Base-by-base conservation (phyloP, 2,113 vertebrate genomes). In the Paracanthobrama guichenoti region DNA sequence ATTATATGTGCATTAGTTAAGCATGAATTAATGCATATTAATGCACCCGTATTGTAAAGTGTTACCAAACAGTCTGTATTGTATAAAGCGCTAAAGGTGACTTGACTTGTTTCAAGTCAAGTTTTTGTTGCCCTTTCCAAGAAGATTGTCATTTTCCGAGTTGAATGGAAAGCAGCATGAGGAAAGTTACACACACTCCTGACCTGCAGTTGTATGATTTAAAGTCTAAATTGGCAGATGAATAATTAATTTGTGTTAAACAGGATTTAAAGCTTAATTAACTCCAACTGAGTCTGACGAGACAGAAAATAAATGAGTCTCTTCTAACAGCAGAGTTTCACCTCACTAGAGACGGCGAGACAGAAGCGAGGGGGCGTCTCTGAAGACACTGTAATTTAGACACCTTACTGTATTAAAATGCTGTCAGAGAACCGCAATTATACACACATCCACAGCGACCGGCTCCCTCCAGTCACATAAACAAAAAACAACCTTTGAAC, bases 261-360 rank as follows among this genome's bases (percentile, higher is more conserved):
- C 42, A 24, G 55, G 73, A 53, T 75, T 75, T 75, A 75, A 48
- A 75, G 46, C 73, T 53, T 31, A 50, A 75, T 53, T 28, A 75
- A 75, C 24, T 75, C 73, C 26, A 7, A 5, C 73, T 28, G 48
- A 75, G 73, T 74, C 18, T 69, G 66, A 69, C 9, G 31, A 69
- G 66, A 22, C 18, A 0, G 31, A 69, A 69, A 69, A 69, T 1
- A 69, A 39, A 69, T 22, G 1, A 35, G 64, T 18, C 64, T 35
- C 31, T 67, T 20, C 64, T 4, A 35, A 35, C 64, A 22, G 64
- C 64, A 67, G 31, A 39, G 31, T 39, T 39, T 69, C 31, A 42
- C 66, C 66, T 42, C 31, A 42, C 31, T 42, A 46, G 42, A 46
- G 69, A 72, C 22, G 22, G 22, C 66, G 11, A 46, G 69, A 72